Base-by-base conservation (phyloP, 2,888 invertebrate genomes). In the Syritta pipiens region DNA sequence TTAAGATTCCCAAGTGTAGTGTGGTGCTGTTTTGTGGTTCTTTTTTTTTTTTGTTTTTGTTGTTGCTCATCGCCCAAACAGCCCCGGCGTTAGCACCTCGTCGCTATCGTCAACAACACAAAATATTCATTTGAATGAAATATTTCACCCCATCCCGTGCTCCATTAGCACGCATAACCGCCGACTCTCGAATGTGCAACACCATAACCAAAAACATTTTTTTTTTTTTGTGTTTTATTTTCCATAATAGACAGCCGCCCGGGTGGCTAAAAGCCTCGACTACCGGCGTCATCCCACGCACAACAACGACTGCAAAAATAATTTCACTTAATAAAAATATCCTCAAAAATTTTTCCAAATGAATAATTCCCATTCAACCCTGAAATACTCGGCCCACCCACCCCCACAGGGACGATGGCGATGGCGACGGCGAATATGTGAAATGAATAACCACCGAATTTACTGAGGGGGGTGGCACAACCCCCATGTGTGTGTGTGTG, bases 241-340 rank as follows among this genome's bases (percentile, higher is more conserved):
- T 69, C 62, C n/a, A 76, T 76, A 62, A 76, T 69, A 42, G 48
- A 69, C 69, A 57, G 62, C 49, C n/a, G n/a, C n/a, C n/a, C n/a
- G n/a, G n/a, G n/a, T n/a, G n/a, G n/a, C n/a, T n/a, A n/a, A 53
- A 57, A 42, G 14, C 42, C 26, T 1, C 22, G 9, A 19, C 37
- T 49, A 19, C 59, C 65, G 63, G n/a, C 53, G 42, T 28, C 19
- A 6, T 10, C 22, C 49, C 48, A 22, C 65, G 55, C 77, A 72
- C 77, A 72, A 79, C 65, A 72, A 28, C 60, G 62, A 79, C 62
- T 79, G 74, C 74, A 68, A 74, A 79, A 79, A 79, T 79, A 79
- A 79, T 79, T 79, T 79, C 55, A 79, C 79, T 79, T 79, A 79
- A 79, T 79, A 79, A 79, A 79, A 79, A 79, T 79, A 79, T 79